A percentile compares a stretch with the other conserved stretches of the same genome.
These are phyloP conservation scores for Mongoloraphidia duomilia DNA, from an alignment of 2,888 invertebrate genomes.

Conservation along the genomic window DNA sequence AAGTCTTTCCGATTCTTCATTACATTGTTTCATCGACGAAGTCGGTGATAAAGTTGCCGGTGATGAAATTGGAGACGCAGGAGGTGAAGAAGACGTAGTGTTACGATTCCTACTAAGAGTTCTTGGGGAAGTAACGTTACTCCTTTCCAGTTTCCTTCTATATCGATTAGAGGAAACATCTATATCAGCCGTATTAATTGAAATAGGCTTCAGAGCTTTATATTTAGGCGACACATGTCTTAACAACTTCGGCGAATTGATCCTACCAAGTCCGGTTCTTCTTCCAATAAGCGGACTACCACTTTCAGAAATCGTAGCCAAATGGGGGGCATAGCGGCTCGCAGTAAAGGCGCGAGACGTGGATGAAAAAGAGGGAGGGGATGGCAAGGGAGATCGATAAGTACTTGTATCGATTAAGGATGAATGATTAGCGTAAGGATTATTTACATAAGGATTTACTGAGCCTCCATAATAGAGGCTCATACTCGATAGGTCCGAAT, in stretches of 20 bases:
- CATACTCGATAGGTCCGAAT: constrained; percentile 49
- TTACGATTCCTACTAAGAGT: not conserved
- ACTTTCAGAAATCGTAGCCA: constrained; percentile 56
- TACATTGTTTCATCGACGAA: not conserved
- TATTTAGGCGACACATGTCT: constrained; percentile 32
- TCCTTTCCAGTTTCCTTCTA: constrained; percentile 27
- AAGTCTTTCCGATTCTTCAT: constrained; percentile 2
- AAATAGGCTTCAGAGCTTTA: constrained; percentile 45
- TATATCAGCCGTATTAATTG: constrained; percentile 73
- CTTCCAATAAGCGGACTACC: constrained; percentile 30
- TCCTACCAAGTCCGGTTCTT: constrained; percentile 32
- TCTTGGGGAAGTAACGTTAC: constrained; percentile 16
- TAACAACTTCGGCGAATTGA: constrained; percentile 38
- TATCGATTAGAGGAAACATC: constrained; percentile 62
- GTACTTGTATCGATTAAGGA: constrained; percentile 26
- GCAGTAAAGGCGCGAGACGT: constrained; percentile 22
- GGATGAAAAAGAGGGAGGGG: constrained; percentile 17
- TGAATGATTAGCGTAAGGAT: constrained; percentile 39
- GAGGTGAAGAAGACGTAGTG: too few species aligned
- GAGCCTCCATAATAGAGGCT: constrained; percentile 38
- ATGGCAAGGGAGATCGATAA: constrained; percentile 16
- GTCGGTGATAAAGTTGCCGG: not conserved
- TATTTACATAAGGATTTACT: constrained; percentile 35
- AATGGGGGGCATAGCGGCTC: constrained; percentile 52
- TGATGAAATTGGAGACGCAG: constrained; percentile 3